phyloP scores from a whole-genome alignment of 2,888 invertebrate species.

The Cryptocephalus primarius region DNA sequence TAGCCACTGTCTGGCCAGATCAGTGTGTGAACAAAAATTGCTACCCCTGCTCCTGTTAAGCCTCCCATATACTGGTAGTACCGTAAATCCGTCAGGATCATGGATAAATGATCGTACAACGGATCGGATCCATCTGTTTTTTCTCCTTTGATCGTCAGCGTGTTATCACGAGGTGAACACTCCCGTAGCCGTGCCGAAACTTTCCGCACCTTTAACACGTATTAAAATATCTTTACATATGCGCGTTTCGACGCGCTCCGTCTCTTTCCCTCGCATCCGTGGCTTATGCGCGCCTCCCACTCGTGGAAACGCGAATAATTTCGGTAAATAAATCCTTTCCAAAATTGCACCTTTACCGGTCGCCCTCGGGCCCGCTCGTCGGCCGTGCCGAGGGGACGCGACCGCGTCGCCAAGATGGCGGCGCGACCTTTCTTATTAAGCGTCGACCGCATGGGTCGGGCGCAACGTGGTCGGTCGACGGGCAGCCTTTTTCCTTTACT shows the following conservation, averaged over 20 bases:
- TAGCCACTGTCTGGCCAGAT: too few species aligned
- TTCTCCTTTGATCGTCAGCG: neutral
- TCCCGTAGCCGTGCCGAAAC: too few species aligned
- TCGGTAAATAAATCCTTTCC: conserved; percentile 2
- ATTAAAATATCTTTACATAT: too few species aligned
- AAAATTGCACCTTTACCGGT: conserved; percentile 11
- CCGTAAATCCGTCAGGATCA: too few species aligned
- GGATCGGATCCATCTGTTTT: neutral
- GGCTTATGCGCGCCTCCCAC: neutral
- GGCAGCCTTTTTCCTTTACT: neutral
- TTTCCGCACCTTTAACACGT: too few species aligned
- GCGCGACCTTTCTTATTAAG: conserved; percentile 30
- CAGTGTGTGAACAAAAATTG: too few species aligned
- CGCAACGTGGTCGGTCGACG: conserved; percentile 31
- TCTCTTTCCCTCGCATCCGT: neutral
- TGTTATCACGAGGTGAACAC: too few species aligned
- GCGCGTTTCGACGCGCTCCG: neutral
- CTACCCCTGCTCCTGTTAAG: too few species aligned
- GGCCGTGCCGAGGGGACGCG: conserved; percentile 15
- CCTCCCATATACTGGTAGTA: too few species aligned
- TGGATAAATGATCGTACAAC: too few species aligned
- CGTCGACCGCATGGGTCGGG: conserved; percentile 41
- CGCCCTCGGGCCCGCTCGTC: neutral
- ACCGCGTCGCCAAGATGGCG: conserved; percentile 29
- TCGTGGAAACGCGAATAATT: neutral